Conservation (phyloP, 2,797 vertebrate species). For the Pseudomugil gertrudae region DNA sequence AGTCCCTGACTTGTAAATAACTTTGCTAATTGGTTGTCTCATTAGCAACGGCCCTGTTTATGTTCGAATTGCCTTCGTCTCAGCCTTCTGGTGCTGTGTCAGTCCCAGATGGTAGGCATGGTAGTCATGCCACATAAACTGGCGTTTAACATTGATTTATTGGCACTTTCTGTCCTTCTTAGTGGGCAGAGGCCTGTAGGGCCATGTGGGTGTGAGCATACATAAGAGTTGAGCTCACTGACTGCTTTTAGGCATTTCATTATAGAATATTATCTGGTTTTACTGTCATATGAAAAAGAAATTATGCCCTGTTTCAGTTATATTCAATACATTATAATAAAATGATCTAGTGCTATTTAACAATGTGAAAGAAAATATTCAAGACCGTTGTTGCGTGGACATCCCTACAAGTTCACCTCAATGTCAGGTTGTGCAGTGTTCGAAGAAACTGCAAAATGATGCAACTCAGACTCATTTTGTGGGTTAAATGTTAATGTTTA, state of each 20-base stretch:
- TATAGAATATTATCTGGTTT: not conserved
- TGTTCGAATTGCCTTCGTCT: slow-evolving; percentile 52
- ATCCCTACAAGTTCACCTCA: not conserved
- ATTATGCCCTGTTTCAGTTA: not conserved
- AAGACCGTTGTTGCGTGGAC: not conserved
- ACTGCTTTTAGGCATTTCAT: slow-evolving; percentile 7
- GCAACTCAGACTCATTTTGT: slow-evolving; percentile 5
- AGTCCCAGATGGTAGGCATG: slow-evolving; percentile 73
- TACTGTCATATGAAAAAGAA: not conserved
- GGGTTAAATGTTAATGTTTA: not conserved
- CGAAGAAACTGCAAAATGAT: not conserved
- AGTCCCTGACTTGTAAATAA: slow-evolving; percentile 68
- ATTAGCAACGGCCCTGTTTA: slow-evolving; percentile 66
- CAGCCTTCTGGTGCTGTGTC: slow-evolving; percentile 71
- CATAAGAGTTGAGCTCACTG: slow-evolving; percentile 1
- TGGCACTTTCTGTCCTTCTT: slow-evolving; percentile 56
- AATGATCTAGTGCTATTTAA: not conserved
- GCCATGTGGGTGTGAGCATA: slow-evolving; percentile 30
- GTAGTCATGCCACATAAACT: slow-evolving; percentile 71
- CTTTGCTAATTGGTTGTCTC: slow-evolving; percentile 71
- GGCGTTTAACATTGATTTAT: slow-evolving; percentile 69
- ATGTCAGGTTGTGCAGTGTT: not conserved
- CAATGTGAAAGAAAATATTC: not conserved
- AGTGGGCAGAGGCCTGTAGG: slow-evolving; percentile 46
- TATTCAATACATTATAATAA: not conserved